A percentile compares a stretch with the other conserved stretches of the same genome.
phyloP scores from a whole-genome alignment of 1,140 invertebrate species.

The Eupeodes corollae region DNA sequence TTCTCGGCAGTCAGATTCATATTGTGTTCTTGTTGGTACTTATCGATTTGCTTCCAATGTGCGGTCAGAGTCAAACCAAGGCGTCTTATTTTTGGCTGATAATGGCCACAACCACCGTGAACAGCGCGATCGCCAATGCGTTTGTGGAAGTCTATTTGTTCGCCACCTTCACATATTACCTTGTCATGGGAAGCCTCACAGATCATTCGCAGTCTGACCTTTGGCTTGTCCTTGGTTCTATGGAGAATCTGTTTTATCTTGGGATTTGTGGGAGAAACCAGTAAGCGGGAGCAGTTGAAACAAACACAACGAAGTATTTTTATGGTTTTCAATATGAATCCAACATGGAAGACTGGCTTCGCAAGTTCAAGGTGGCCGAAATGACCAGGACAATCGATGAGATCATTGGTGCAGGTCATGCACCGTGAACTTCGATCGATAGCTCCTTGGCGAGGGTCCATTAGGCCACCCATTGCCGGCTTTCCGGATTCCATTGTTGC shows the following conservation, averaged over 20 bases:
- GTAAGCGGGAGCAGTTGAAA: slow-evolving; percentile 89
- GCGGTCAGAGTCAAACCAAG: slow-evolving; percentile 82
- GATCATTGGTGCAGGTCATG: slow-evolving; percentile 94
- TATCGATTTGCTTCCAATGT: slow-evolving; percentile 95
- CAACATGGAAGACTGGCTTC: slow-evolving; percentile 95
- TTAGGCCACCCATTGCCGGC: slow-evolving; percentile 92
- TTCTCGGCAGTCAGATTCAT: slow-evolving; percentile 81
- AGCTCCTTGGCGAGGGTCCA: slow-evolving; percentile 95
- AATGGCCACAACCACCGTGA: slow-evolving; percentile 92
- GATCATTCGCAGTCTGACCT: slow-evolving; percentile 81
- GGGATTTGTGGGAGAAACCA: slow-evolving; percentile 80
- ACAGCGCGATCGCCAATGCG: slow-evolving; percentile 44
- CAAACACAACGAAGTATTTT: slow-evolving; percentile 92
- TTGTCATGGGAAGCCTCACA: slow-evolving; percentile 96
- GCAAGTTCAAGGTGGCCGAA: slow-evolving; percentile 96
- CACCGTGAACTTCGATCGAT: slow-evolving; percentile 84
- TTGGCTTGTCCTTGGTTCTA: slow-evolving; percentile 87
- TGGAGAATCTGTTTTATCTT: slow-evolving; percentile 89
- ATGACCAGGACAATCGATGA: slow-evolving; percentile 95
- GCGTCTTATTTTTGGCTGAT: slow-evolving; percentile 81
- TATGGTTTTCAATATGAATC: slow-evolving; percentile 89
- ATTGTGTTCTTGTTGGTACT: slow-evolving; percentile 90
- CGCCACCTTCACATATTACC: slow-evolving; percentile 93
- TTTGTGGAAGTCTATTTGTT: slow-evolving; percentile 73
- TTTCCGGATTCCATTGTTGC: slow-evolving; percentile 95